Evolutionary conservation across 2,113 vertebrate genomes (phyloP).

Genomic region (Oncorhynchus mykiss): DNA sequence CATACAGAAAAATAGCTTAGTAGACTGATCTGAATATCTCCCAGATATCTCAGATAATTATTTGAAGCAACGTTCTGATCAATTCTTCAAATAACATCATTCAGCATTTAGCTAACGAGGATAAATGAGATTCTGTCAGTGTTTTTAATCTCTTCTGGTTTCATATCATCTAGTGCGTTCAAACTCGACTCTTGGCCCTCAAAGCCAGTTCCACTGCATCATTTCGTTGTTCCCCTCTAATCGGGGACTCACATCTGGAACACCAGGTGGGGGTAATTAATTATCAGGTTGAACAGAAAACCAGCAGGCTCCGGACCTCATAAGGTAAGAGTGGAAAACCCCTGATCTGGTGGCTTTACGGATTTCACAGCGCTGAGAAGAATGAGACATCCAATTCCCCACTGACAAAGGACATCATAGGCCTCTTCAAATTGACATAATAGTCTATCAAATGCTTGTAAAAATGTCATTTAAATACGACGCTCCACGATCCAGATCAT

Average conservation of each 20-base stretch:
- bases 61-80: constrained; percentile 92
- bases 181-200: too few relatives aligned
- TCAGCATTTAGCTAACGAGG: constrained; percentile 78
- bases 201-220: too few relatives aligned
- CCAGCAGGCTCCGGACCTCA: too few relatives aligned
- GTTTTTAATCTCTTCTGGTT: constrained; percentile 86
- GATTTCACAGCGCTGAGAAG: constrained; percentile 79
- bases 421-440: constrained; percentile 61
- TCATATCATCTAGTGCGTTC: constrained; percentile 68
- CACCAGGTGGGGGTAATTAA: too few relatives aligned
- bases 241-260: too few relatives aligned
- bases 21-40: constrained; percentile 45
- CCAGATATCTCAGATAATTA: constrained; percentile 94
- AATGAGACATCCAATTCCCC: constrained; percentile 74
- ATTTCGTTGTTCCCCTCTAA: too few relatives aligned
- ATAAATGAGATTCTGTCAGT: constrained; percentile 89
- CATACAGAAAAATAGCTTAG: neutral
- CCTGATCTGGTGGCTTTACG: constrained; percentile 50
- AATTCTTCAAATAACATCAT: constrained; percentile 92
- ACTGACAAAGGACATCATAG: constrained; percentile 63
- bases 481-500: neutral
- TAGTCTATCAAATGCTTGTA: constrained; percentile 52
- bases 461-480: constrained; percentile 63
- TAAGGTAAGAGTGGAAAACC: constrained; percentile 63
- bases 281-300: too few relatives aligned